phyloP scores from a whole-genome alignment of 2,113 vertebrate species.

The Thoracochromis brauschi region DNA sequence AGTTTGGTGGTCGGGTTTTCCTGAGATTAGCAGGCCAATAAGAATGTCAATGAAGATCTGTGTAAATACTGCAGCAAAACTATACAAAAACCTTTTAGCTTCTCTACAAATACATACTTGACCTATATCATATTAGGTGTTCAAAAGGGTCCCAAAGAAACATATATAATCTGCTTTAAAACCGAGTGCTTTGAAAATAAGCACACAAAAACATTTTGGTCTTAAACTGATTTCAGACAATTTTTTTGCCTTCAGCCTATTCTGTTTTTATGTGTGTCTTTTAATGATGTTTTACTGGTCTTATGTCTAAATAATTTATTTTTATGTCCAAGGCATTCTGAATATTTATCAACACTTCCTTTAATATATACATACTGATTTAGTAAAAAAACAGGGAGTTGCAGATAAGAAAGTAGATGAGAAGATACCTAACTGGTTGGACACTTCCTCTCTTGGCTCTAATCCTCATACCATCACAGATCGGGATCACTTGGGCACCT shows the following conservation, averaged over 20 bases:
- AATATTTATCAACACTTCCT: not conserved
- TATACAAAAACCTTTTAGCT: not conserved
- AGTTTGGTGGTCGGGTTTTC: not conserved
- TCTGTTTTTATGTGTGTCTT: not conserved
- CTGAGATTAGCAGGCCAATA: not conserved
- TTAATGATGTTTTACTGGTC: not conserved
- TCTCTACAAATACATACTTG: not conserved
- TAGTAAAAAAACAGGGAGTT: not conserved
- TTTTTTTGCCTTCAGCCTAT: not conserved
- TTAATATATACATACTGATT: not conserved
- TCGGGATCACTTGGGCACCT: not conserved
- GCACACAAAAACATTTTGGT: not conserved
- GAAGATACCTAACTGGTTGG: not conserved
- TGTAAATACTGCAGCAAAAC: not conserved
- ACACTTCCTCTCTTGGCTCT: not conserved
- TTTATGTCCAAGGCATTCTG: not conserved
- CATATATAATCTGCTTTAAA: not conserved
- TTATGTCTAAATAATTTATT: accelerated
- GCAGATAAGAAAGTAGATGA: not conserved
- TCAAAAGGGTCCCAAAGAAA: not conserved
- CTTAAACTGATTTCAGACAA: not conserved
- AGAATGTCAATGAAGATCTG: not conserved
- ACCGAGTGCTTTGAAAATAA: not conserved
- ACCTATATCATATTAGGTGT: not conserved
- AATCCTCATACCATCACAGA: not conserved